A percentile compares a stretch with the other conserved stretches of the same genome.
Conservation (phyloP, 2,888 invertebrate species). For the Adelphocoris suturalis region DNA sequence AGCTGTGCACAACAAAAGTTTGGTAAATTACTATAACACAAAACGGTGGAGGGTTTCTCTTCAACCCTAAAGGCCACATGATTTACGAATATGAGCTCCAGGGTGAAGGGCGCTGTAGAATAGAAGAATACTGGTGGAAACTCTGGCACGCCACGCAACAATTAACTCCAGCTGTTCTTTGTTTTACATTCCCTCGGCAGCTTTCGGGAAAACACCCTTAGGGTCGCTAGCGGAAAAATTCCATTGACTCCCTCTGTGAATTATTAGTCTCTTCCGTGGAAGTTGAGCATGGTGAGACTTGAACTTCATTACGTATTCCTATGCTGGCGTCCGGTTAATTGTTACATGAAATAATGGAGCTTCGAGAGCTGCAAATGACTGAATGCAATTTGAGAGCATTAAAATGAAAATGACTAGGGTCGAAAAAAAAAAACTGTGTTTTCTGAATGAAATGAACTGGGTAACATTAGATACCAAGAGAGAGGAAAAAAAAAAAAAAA, state of each 20-base stretch:
- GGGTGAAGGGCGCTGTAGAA: conserved; percentile 7
- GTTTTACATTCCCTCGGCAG: conserved; percentile 55
- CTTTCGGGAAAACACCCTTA: conserved; percentile 6
- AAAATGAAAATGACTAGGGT: neutral
- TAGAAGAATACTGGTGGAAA: conserved; percentile 44
- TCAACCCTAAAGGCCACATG: conserved; percentile 26
- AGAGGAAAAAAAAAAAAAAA: too few species aligned
- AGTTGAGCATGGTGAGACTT: conserved; percentile 2
- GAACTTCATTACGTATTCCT: conserved; percentile 14
- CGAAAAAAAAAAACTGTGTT: too few species aligned
- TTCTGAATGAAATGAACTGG: too few species aligned
- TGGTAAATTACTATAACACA: conserved; percentile 4
- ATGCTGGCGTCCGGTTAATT: conserved; percentile 23
- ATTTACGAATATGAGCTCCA: conserved; percentile 47
- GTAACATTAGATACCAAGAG: too few species aligned
- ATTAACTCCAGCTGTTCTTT: conserved; percentile 64
- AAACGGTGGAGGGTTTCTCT: neutral
- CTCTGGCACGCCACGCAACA: conserved; percentile 57
- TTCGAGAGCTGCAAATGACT: conserved; percentile 4
- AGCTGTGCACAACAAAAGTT: conserved; percentile 27
- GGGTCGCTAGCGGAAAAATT: conserved; percentile 32
- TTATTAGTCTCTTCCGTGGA: conserved; percentile 31
- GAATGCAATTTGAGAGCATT: neutral
- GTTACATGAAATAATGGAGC: neutral
- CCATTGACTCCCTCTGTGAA: conserved; percentile 6